These are phyloP conservation scores for Thamnophis elegans DNA, from an alignment of 2,797 vertebrate species.

Conservation along the genomic window DNA sequence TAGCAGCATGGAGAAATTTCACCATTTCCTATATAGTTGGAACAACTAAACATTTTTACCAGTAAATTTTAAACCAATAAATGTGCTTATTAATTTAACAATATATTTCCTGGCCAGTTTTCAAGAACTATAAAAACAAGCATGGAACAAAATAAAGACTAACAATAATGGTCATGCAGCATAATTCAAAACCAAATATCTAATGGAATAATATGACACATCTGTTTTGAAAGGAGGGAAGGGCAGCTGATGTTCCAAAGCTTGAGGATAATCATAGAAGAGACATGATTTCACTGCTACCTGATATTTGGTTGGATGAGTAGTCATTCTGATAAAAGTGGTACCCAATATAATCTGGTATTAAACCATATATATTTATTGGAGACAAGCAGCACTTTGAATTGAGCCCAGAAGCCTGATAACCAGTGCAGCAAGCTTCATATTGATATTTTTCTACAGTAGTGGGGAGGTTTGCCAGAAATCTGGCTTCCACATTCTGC, in stretches of 20 bases:
- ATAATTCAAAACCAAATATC: not conserved
- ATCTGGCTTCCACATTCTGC: not conserved
- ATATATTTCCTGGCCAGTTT: not conserved
- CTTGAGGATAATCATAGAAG: not conserved
- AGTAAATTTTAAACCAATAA: not conserved
- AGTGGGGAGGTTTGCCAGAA: not conserved
- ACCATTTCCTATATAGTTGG: conserved; percentile 86
- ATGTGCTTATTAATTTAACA: not conserved
- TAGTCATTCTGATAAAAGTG: not conserved
- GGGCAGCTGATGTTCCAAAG: not conserved
- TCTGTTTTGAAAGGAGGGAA: not conserved
- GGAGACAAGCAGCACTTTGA: not conserved
- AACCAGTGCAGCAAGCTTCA: not conserved
- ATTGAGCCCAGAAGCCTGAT: not conserved
- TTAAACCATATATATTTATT: not conserved
- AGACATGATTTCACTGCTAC: not conserved
- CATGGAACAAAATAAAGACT: not conserved
- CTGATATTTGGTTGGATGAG: not conserved
- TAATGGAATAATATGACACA: not conserved
- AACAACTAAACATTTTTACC: not conserved
- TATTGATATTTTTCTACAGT: not conserved
- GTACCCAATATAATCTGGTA: not conserved
- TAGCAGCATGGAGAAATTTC: conserved; percentile 95
- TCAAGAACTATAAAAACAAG: not conserved
- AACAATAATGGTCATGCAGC: not conserved